Evolutionary conservation across 2,888 invertebrate genomes (phyloP), one percentile per base, ranked within the genome.

Genomic region (Cantharis rufa): DNA sequence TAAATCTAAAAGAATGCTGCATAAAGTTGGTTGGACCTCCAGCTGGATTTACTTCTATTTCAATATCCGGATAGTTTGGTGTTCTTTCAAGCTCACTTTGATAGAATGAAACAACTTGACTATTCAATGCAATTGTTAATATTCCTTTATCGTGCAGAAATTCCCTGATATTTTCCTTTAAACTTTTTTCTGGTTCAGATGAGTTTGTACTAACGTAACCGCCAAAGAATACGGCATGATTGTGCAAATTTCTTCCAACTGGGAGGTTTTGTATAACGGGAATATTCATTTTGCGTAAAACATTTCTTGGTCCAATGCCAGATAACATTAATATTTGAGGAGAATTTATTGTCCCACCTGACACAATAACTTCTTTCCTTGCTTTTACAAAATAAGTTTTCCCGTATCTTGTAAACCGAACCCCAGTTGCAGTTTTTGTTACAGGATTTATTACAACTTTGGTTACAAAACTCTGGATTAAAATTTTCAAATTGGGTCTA

Each of bases 311-410:
- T 0, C 94, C 94, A 27, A 96, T 89, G 11, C 96, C 96, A 0
- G 96, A 96, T 13, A 96, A 86, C 94, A 96, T 93, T 68, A 97
- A 87, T 10, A 96, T 86, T 85, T 96, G 96, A 0, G 96, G 95
- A 0, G 95, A 94, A 78, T 93, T 94, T 27, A 96, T 92, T 0
- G 94, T 89, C 5, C 96, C 96, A 0, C 95, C 95, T 10, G 93
- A 91, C 15, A 96, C 86, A 70, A 96, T 91, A 1, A 96, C 91
- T 88, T 95, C 96, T 80, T 92, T 94, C 9, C 89, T 90, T 4
- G 94, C 95, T 5, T 87, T 84, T 11, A 90, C 89, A 15, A 86
- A 81, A 77, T 88, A 91, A 79, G 89, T 89, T 83, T 84, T 88
- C 16, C 90, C 90, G 78, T 91, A 88, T 84, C 93, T 93, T 1